Conservation (phyloP, 2,797 vertebrate species). For the Knipowitschia caucasica region DNA sequence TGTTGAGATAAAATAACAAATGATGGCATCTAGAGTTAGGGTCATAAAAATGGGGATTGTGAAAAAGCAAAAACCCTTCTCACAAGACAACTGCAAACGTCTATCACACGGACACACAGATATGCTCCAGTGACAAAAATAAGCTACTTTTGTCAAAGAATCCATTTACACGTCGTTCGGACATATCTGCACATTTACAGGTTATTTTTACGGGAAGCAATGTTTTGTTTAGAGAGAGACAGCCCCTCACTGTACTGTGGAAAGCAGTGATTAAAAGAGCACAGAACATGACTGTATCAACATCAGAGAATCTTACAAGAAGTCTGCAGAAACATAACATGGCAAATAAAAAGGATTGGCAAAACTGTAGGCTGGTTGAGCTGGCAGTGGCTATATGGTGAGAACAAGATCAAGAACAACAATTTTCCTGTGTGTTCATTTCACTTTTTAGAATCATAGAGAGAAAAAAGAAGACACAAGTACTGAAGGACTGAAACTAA, state of each 20-base stretch:
- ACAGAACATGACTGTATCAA: conserved; percentile 33
- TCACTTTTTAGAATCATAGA: conserved; percentile 16
- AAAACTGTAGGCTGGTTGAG: conserved; percentile 50
- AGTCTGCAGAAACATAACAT: conserved; percentile 52
- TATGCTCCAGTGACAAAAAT: conserved; percentile 73
- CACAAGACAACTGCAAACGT: conserved; percentile 70
- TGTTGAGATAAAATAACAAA: conserved; percentile 46
- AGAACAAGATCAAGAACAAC: conserved; percentile 20
- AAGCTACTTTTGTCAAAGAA: conserved; percentile 68
- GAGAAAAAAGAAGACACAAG: conserved; percentile 27
- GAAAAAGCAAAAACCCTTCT: conserved; percentile 70
- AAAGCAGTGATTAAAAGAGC: conserved; percentile 35
- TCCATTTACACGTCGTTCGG: conserved; percentile 70
- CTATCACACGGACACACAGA: conserved; percentile 68
- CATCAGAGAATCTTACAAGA: conserved; percentile 35
- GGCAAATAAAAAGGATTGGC: conserved; percentile 55
- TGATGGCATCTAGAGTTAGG: conserved; percentile 48
- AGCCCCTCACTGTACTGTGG: conserved; percentile 27
- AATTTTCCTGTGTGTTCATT: conserved; percentile 11
- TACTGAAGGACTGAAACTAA: conserved; percentile 48
- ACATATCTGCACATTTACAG: conserved; percentile 69
- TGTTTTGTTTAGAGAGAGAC: conserved; percentile 42
- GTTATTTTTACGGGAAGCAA: conserved; percentile 64
- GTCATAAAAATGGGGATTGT: conserved; percentile 61
- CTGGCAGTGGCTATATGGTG: conserved; percentile 42